Evolutionary conservation across 1,140 invertebrate species (phyloP), one percentile per base, ranked within the genome.

Genomic region (Periplaneta americana): DNA sequence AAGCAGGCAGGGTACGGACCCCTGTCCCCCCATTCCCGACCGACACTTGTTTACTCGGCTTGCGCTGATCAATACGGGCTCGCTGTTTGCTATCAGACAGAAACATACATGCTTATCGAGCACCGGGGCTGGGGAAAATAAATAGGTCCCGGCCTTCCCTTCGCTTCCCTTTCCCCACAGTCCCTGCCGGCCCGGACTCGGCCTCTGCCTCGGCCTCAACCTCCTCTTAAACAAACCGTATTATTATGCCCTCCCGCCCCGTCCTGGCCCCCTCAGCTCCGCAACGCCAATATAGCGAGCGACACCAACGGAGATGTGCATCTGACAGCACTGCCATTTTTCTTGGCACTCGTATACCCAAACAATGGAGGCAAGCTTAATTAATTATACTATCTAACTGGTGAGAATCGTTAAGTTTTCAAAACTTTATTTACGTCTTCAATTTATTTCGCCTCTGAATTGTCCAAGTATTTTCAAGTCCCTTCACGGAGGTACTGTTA

Each of bases 31-130:
- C 76, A 78, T 78, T 35, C 76, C 34, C 75, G 80, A 83, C 34
- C 75, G 80, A 83, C 76, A 78, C 84, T 80, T 84, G 84, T 84
- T 85, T 85, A 84, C 84, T 82, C 83, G 83, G 39, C 84, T 78
- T 84, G 80, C 66, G 74, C 84, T 85, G 84, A 85, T 85, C 84
- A 85, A 85, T 85, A 85, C 83, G 37, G 48, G 80, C 82, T 34
- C 75, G 75, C 82, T 84, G 83, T 85, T 84, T 84, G 84, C 83
- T 82, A 85, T 84, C 82, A 77, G 79, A 74, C 79, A 78, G 81
- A 80, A 82, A 82, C 81, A 80, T 82, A 82, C 81, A 82, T 82
- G 78, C 83, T 81, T 81, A 81, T 75, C 80, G 80, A 81, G 80
- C 80, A 81, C 74, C 75, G 39, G 39, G 57, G 80, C 80, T 36